Evolutionary conservation across 1,140 invertebrate species (phyloP).

Genomic region (Drosophila fuyamai): DNA sequence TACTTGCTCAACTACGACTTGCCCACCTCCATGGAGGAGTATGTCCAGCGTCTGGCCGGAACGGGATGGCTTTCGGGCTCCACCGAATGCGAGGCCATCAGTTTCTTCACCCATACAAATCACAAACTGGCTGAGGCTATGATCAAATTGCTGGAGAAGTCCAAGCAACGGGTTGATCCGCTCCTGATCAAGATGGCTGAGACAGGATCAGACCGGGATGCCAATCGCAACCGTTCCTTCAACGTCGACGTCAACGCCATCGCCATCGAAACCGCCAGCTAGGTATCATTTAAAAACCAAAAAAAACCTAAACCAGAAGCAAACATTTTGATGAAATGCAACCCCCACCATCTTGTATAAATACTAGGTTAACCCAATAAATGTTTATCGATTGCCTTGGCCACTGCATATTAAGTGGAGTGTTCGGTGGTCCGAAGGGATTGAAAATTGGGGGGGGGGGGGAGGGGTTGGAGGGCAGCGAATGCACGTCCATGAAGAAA

Average conservation of each 20-base stretch:
- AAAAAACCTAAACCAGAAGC: no score
- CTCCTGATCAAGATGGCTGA: background rate
- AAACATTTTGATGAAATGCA: background rate
- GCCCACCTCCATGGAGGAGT: slow-evolving; percentile 95
- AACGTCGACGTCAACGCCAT: background rate
- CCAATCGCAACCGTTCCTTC: no score
- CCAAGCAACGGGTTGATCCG: background rate
- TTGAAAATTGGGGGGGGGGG: no score
- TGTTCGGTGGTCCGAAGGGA: background rate
- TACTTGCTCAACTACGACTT: slow-evolving; percentile 98
- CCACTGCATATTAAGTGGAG: slow-evolving; percentile 26
- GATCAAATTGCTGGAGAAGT: background rate
- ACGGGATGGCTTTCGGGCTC: slow-evolving; percentile 88
- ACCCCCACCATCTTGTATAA: background rate
- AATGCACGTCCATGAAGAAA: slow-evolving; percentile 21
- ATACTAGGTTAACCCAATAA: slow-evolving; percentile 4
- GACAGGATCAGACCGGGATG: background rate
- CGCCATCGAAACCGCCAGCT: background rate
- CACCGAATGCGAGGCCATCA: slow-evolving; percentile 89
- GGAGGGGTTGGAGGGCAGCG: background rate
- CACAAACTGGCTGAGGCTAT: background rate
- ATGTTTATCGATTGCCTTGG: slow-evolving; percentile 2
- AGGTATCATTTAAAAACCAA: background rate
- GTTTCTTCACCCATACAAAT: slow-evolving; percentile 4
- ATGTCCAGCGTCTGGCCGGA: slow-evolving; percentile 98